Base-by-base conservation (phyloP, 1,140 invertebrate species). In the Drosophila tsacasi region DNA sequence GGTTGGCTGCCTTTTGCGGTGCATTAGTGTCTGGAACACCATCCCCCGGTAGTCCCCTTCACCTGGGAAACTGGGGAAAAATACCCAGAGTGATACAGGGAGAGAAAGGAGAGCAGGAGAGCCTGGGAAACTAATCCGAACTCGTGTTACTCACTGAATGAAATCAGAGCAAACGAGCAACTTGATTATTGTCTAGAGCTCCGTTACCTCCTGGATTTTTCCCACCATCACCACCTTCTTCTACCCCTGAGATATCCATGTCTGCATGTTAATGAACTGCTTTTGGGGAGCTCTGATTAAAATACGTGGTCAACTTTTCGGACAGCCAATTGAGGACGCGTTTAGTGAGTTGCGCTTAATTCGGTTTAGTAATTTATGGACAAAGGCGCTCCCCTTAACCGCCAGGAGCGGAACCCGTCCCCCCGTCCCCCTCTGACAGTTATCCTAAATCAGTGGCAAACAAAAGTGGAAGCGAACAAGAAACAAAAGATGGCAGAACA, bases 341-440 rank as follows among this genome's bases (percentile, higher is more conserved):
- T 87, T 89, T 90, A 90, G 84, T 87, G 76, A 83, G 83, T 87
- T 87, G 75, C 76, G 83, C 83, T 87, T 87, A 87, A 87, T 87
- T 87, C 83, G 83, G 85, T 87, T 89, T 90, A 81, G 84, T 87
- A 90, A 87, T 87, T 87, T 87, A 87, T 90, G 85, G 84, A 79
- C 72, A 78, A 74, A 62, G 64, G 76, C 58, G 42, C 44, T 62
- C 42, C 54, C 76, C 60, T 68, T 74, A 86, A 75, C 71, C 60
- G 49, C 59, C 44, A 49, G 35, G 39, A 55, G 17, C 10, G 23
- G 50, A 19, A 15, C 19, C 37, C n/a, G 25, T 15, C 49, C 49
- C 5, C 13, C 21, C 3, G 15, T 10, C 32, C 35, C 30, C 52
- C 40, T 37, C 40, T 37, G 46, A 17, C 69, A 73, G 71, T 74